Evolutionary conservation across 1,140 invertebrate species (phyloP), one percentile per base, ranked within the genome.

Genomic region (Zaprionus inermis): DNA sequence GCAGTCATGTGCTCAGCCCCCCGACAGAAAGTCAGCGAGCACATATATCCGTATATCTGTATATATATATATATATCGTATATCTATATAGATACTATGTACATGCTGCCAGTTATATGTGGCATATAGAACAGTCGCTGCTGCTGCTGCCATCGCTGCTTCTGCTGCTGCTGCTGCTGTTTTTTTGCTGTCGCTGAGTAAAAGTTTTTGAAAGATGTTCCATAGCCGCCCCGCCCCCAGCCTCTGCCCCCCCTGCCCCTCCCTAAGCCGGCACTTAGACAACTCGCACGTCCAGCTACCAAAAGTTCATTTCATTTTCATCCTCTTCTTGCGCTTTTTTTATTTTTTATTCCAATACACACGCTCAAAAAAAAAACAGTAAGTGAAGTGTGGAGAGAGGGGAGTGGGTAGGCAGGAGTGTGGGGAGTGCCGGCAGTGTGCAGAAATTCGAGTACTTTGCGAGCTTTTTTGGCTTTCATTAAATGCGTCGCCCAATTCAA

Each of bases 121-220:
- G 63, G 34, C 73, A 34, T 65, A 58, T 71, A 70, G 54, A 22
- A 68, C 55, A 71, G 65, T 36, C 10, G 57, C 46, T 68, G 65
- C 65, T 44, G 34, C 61, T n/a, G n/a, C n/a, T 65, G 65, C 58
- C 64, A 72, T 52, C 20, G 55, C 41, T 58, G 63, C 61, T n/a
- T n/a, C 46, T 68, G 65, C 65, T 44, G 34, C 61, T 28, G 46
- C 49, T 54, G 63, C 59, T 68, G 61, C 60, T 80, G 67, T 89
- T 83, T 83, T 82, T 83, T 89, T 89, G 76, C 84, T 81, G 84
- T 89, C 84, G 79, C 78, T 68, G 56, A 49, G 70, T 68, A 83
- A 86, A 89, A 78, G 86, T 88, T 88, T 88, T 88, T 89, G 79
- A 88, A 88, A 88, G 83, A 86, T 86, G 79, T 77, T 65, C 79